These are phyloP conservation scores for Calliopsis andreniformis DNA, from an alignment of 1,140 invertebrate genomes.

Conservation along the genomic window DNA sequence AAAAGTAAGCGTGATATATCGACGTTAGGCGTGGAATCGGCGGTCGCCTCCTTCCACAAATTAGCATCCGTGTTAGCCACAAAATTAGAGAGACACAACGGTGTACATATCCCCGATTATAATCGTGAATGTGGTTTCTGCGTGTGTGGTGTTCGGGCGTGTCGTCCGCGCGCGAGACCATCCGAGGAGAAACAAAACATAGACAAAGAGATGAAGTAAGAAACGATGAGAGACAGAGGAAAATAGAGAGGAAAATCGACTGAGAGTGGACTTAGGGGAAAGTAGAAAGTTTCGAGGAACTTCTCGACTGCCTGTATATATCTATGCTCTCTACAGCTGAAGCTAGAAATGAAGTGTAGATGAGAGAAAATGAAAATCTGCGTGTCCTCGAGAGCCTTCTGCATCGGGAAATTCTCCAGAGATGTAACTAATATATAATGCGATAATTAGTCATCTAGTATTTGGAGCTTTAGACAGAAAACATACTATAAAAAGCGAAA, in stretches of 20 bases:
- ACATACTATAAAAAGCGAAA: not conserved
- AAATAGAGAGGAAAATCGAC: not conserved
- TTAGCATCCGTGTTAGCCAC: slow-evolving; percentile 67
- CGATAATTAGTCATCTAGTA: no score
- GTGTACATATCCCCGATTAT: slow-evolving; percentile 54
- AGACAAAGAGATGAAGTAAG: not conserved
- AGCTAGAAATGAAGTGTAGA: no score
- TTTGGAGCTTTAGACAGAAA: no score
- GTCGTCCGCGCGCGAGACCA: slow-evolving; percentile 35
- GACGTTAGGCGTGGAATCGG: slow-evolving; percentile 58
- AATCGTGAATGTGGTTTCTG: slow-evolving; percentile 42
- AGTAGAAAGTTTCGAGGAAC: no score
- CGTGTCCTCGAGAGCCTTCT: not conserved
- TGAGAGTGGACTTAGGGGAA: no score
- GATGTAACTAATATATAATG: no score
- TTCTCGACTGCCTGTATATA: no score
- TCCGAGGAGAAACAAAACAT: slow-evolving; percentile 63
- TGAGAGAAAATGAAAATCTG: not conserved
- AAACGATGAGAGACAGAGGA: not conserved
- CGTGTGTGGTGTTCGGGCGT: slow-evolving; percentile 50
- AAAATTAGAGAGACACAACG: slow-evolving; percentile 47
- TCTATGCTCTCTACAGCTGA: no score
- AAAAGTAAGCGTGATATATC: slow-evolving; percentile 58
- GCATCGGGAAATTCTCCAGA: not conserved
- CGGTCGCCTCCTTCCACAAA: slow-evolving; percentile 54